phyloP scores from a whole-genome alignment of 1,140 invertebrate species.

The Phocides pigmalion region DNA sequence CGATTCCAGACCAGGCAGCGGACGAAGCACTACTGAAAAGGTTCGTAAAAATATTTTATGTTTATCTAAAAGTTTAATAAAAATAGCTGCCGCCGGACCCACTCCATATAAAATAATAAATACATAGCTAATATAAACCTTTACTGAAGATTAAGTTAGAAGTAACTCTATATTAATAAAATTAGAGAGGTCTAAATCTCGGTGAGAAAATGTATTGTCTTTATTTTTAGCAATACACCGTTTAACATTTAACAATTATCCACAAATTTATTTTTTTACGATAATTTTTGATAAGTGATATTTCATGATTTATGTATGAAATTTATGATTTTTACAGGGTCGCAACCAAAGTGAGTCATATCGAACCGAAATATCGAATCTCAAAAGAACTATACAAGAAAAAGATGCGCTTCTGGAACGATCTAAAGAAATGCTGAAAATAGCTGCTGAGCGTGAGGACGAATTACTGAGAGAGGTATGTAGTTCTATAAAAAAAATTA shows the following conservation, averaged over 20 bases:
- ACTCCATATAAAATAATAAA: no score
- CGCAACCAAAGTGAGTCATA: conserved; percentile 60
- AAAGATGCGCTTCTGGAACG: conserved; percentile 69
- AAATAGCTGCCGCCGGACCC: no score
- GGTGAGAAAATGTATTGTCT: no score
- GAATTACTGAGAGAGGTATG: conserved; percentile 67
- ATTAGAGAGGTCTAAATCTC: no score
- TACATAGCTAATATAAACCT: no score
- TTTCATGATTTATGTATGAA: conserved; percentile 6
- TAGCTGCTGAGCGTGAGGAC: conserved; percentile 75
- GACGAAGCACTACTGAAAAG: conserved; percentile 56
- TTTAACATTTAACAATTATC: no score
- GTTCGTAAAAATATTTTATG: conserved; percentile 37
- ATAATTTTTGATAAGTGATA: not conserved
- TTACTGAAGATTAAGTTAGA: no score
- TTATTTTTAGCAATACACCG: no score
- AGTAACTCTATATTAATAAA: no score
- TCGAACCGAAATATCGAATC: conserved; percentile 68
- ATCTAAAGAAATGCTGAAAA: conserved; percentile 76
- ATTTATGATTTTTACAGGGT: conserved; percentile 45
- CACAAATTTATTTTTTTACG: no score
- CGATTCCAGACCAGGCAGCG: conserved; percentile 62
- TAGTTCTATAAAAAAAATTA: no score
- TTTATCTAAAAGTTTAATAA: no score
- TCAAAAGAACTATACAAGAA: conserved; percentile 69